A percentile compares a stretch with the other conserved stretches of the same genome.
phyloP scores from a whole-genome alignment of 2,113 vertebrate genomes.

The Rhinoptilus africanus region DNA sequence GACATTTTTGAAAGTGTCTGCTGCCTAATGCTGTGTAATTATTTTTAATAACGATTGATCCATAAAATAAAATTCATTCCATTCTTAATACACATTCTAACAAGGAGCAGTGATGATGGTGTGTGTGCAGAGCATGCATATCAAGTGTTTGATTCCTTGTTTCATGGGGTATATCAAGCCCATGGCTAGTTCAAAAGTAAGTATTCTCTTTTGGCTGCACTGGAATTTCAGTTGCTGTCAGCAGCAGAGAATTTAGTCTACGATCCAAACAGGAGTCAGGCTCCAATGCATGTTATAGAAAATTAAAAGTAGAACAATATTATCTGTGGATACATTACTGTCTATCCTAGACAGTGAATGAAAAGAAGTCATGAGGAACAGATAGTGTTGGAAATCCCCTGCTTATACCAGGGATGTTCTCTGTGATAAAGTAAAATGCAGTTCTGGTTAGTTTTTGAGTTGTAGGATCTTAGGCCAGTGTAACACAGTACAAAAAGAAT shows the following conservation, averaged over 20 bases:
- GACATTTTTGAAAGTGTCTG: conserved; percentile 57
- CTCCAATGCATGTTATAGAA: neutral
- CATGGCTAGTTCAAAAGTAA: neutral
- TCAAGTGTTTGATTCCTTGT: neutral
- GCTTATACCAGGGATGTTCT: neutral
- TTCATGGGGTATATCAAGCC: neutral
- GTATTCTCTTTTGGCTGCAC: neutral
- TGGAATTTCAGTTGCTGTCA: neutral
- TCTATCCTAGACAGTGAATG: neutral
- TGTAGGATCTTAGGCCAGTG: neutral
- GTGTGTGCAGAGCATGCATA: conserved; percentile 22
- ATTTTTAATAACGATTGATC: conserved; percentile 69
- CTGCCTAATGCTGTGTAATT: conserved; percentile 58
- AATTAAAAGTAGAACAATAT: neutral
- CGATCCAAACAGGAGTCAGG: neutral
- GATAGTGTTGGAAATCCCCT: neutral
- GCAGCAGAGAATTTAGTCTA: neutral
- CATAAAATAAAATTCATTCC: conserved; percentile 44
- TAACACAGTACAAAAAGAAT: neutral
- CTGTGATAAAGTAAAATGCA: conserved; percentile 5
- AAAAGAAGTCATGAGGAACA: neutral
- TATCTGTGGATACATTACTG: neutral
- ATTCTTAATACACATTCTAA: conserved; percentile 22
- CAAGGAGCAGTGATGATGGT: neutral
- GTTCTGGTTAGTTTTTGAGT: conserved; percentile 12